These are phyloP conservation scores for Petrocephalus microphthalmus DNA, from an alignment of 2,113 vertebrate species.

Conservation along the genomic window DNA sequence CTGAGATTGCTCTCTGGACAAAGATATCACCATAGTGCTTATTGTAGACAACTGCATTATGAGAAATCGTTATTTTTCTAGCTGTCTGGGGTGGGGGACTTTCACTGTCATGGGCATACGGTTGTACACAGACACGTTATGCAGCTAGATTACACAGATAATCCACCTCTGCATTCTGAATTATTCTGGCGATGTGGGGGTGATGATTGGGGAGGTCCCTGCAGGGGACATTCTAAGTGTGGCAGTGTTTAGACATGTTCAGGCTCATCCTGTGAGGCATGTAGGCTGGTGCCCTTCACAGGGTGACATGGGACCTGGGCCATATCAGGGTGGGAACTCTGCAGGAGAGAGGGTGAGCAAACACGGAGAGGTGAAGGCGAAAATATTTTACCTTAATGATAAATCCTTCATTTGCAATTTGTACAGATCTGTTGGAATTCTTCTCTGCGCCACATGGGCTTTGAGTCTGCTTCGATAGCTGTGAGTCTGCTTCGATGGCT, in stretches of 20 bases:
- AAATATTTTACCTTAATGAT: neutral
- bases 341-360: neutral
- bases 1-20: neutral
- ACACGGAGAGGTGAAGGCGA: neutral
- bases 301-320: neutral
- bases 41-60: neutral
- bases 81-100: neutral
- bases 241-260: neutral
- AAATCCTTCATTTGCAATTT: neutral
- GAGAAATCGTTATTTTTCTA: neutral
- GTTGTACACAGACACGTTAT: neutral
- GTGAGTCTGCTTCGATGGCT: too few relatives aligned
- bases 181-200: neutral
- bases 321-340: neutral
- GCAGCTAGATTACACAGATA: neutral
- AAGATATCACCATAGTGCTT: neutral
- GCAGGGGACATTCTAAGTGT: neutral
- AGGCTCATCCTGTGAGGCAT: too few relatives aligned
- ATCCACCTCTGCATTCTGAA: neutral
- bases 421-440: neutral
- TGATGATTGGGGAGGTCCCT: neutral
- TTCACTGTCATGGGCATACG: neutral
- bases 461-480: neutral
- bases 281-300: neutral
- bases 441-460: neutral